A percentile compares a stretch with the other conserved stretches of the same genome.
phyloP scores from a whole-genome alignment of 2,797 vertebrate genomes.

The Masticophis lateralis region DNA sequence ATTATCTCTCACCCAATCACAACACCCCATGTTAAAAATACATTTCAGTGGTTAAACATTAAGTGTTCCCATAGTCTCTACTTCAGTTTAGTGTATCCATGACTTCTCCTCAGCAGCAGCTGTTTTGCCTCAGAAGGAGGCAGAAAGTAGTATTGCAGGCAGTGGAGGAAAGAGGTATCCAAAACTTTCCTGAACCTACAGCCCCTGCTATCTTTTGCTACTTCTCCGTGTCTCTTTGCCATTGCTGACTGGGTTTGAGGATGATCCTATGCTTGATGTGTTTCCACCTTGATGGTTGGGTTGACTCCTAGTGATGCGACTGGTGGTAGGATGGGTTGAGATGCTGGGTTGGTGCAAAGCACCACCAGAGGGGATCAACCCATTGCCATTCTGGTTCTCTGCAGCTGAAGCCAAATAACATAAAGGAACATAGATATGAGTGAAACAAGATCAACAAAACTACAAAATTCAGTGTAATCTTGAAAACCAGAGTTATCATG shows the following conservation, averaged over 20 bases:
- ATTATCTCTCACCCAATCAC: neutral
- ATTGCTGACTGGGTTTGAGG: conserved; percentile 73
- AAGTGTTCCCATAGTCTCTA: conserved; percentile 10
- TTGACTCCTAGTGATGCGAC: conserved; percentile 73
- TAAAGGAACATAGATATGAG: neutral
- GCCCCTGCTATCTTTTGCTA: conserved; percentile 78
- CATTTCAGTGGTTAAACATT: neutral
- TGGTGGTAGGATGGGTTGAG: conserved; percentile 64
- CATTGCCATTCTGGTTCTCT: conserved; percentile 77
- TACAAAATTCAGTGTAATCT: neutral
- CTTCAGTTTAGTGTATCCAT: neutral
- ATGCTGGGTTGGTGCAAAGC: conserved; percentile 57
- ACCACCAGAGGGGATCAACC: conserved; percentile 63
- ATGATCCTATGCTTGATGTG: conserved; percentile 46
- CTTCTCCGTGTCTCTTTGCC: conserved; percentile 81
- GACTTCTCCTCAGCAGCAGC: conserved; percentile 21
- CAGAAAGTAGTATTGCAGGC: neutral
- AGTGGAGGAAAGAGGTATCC: neutral
- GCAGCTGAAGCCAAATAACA: conserved; percentile 55
- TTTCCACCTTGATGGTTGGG: conserved; percentile 68
- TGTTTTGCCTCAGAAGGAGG: neutral
- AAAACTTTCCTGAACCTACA: neutral
- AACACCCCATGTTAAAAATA: conserved; percentile 13
- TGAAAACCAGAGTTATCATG: neutral
- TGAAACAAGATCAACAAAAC: neutral